Conservation (phyloP, 2,888 invertebrate species). For the Nemoura dubitans region DNA sequence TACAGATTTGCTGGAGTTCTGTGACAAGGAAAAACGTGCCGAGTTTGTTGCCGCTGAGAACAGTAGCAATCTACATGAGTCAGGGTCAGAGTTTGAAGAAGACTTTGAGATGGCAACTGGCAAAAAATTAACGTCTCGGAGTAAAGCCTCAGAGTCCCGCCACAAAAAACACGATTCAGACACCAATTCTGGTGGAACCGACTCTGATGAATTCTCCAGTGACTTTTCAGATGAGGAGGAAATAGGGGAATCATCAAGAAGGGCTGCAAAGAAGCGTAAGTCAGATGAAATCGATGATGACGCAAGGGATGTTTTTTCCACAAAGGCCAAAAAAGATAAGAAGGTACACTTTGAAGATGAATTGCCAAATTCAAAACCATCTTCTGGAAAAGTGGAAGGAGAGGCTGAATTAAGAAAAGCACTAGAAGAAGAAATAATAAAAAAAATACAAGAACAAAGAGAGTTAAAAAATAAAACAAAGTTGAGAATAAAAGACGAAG, state of each 20-base stretch:
- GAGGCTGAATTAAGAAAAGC: conserved; percentile 2
- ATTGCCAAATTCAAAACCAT: background rate
- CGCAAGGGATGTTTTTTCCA: conserved; percentile 47
- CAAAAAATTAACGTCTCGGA: background rate
- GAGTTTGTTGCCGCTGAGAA: conserved; percentile 66
- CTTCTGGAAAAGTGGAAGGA: conserved; percentile 10
- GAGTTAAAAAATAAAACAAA: background rate
- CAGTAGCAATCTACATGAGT: conserved; percentile 65
- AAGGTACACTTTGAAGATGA: conserved; percentile 25
- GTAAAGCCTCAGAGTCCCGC: background rate
- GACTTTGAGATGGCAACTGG: conserved; percentile 61
- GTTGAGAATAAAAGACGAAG: background rate
- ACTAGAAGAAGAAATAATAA: background rate
- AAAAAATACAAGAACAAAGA: background rate
- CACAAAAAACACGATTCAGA: background rate
- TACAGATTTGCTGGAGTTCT: conserved; percentile 71
- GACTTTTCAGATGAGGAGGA: conserved; percentile 18
- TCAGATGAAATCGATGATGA: conserved; percentile 40
- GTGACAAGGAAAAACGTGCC: conserved; percentile 73
- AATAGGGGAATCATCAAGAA: background rate
- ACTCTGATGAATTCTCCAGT: background rate
- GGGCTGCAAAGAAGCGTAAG: conserved; percentile 2
- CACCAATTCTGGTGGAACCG: background rate
- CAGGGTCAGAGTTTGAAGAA: conserved; percentile 62
- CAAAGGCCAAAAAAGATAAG: conserved; percentile 29